Base-by-base conservation (phyloP, 2,797 vertebrate genomes). In the Hephaestus fuliginosus region DNA sequence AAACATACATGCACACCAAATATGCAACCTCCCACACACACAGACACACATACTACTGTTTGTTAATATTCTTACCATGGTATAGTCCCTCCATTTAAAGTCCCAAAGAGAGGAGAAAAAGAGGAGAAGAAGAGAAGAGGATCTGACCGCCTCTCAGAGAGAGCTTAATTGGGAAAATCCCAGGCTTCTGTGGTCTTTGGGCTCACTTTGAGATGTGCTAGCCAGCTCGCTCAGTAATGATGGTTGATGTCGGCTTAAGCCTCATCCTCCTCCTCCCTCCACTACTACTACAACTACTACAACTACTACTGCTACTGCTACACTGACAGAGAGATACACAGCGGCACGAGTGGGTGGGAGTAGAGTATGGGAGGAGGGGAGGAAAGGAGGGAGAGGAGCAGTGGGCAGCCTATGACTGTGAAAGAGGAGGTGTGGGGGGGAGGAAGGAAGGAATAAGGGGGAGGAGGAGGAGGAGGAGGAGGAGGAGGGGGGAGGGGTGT, bases 81-180 rank as follows among this genome's bases (percentile, higher is more conserved):
- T 95, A 95, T 5, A 93, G 86, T 79, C 93, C 93, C 70, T 95
- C 94, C 94, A 95, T 95, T 87, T 82, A 86, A 76, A 87, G 66
- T 72, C 10, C 25, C 8, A 13, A 57, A 69, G 53, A 75, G 43
- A 70, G 53, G 61, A 76, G 78, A 25, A 53, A 63, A 63, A 71
- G 41, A 55, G 70, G 51, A 73, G 66, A 44, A 66, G 58, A 66
- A 63, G 51, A 61, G 28, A 70, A 76, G 41, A 70, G 62, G 30
- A 7, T 58, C 8, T 58, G 78, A 79, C 78, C 77, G 33, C 18
- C 67, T 36, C 64, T 74, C 48, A 86, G 62, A 69, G 65, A 68
- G 67, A 75, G 74, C 74, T 82, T 80, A 86, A 87, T 74, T 81
- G 63, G 62, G 78, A 74, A 85, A 88, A 87, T 73, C 70, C 80